A percentile compares a stretch with the other conserved stretches of the same genome.
Conservation (phyloP, 1,140 invertebrate species). For the Drosophila tristis region DNA sequence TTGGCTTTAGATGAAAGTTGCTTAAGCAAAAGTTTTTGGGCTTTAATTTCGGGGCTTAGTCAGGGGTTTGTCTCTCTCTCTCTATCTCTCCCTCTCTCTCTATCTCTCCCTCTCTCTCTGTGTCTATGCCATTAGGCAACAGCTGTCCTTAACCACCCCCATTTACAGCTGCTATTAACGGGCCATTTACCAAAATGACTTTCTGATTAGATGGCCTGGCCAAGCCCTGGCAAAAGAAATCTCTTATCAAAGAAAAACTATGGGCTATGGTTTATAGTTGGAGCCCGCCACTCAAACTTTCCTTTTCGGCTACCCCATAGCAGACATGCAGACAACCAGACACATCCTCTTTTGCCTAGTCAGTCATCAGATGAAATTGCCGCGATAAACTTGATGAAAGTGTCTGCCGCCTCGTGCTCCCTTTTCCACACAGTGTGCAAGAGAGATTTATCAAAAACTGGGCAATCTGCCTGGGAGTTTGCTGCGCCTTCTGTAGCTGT, state of each 20-base stretch:
- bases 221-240: slow-evolving; percentile 24
- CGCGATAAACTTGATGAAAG: slow-evolving; percentile 79
- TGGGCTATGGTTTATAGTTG: slow-evolving; percentile 43
- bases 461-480: slow-evolving; percentile 67
- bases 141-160: slow-evolving; percentile 30
- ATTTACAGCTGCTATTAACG: slow-evolving; percentile 49
- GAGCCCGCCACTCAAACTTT: slow-evolving; percentile 52
- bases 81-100: too few species aligned
- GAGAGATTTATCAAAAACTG: slow-evolving; percentile 67
- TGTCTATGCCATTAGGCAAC: slow-evolving; percentile 39
- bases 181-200: slow-evolving; percentile 71
- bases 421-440: slow-evolving; percentile 26
- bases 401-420: slow-evolving; percentile 47
- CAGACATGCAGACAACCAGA: background rate
- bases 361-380: slow-evolving; percentile 72
- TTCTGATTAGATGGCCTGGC: slow-evolving; percentile 65
- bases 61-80: background rate
- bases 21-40: slow-evolving; percentile 44
- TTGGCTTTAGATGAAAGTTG: slow-evolving; percentile 53
- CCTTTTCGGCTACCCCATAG: slow-evolving; percentile 1
- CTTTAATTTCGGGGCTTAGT: slow-evolving; percentile 53
- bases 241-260: slow-evolving; percentile 47
- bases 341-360: slow-evolving; percentile 28
- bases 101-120: too few species aligned
- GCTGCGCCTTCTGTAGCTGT: slow-evolving; percentile 18